These are phyloP conservation scores for Leucophenga varia DNA, from an alignment of 1,140 invertebrate genomes.

Conservation along the genomic window DNA sequence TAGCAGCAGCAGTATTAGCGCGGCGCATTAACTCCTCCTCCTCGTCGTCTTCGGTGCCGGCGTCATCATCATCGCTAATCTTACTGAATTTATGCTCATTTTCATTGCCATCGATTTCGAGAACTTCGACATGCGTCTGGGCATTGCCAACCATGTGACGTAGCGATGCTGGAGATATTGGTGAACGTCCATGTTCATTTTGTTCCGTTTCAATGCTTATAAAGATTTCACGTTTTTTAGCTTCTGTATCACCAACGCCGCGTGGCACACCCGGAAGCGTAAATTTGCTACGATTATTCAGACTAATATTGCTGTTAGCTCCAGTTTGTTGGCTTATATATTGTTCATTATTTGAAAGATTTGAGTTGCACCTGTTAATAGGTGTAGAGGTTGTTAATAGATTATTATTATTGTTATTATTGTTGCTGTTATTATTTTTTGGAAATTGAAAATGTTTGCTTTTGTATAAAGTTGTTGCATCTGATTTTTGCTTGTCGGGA, in stretches of 20 bases:
- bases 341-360: slow-evolving; percentile 7
- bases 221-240: slow-evolving; percentile 50
- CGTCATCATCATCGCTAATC: slow-evolving; percentile 43
- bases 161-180: slow-evolving; percentile 42
- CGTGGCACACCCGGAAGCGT: no score
- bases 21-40: background rate
- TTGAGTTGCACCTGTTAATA: slow-evolving; percentile 39
- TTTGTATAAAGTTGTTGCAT: no score
- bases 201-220: slow-evolving; percentile 52
- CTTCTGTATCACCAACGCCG: slow-evolving; percentile 23
- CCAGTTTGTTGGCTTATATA: slow-evolving; percentile 4
- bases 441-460: slow-evolving; percentile 13
- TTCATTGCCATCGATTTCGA: slow-evolving; percentile 43
- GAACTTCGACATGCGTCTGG: slow-evolving; percentile 38
- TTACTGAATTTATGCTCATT: slow-evolving; percentile 48
- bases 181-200: slow-evolving; percentile 42
- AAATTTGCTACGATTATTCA: background rate
- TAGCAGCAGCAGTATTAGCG: background rate
- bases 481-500: no score
- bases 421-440: slow-evolving; percentile 7
- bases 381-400: slow-evolving; percentile 15
- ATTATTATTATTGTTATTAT: slow-evolving; percentile 24
- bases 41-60: slow-evolving; percentile 15
- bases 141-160: slow-evolving; percentile 49
- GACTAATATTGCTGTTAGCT: slow-evolving; percentile 3